A percentile compares a stretch with the other conserved stretches of the same genome.
Evolutionary conservation across 2,888 invertebrate genomes (phyloP).

Genomic region (Itoplectis maculator): DNA sequence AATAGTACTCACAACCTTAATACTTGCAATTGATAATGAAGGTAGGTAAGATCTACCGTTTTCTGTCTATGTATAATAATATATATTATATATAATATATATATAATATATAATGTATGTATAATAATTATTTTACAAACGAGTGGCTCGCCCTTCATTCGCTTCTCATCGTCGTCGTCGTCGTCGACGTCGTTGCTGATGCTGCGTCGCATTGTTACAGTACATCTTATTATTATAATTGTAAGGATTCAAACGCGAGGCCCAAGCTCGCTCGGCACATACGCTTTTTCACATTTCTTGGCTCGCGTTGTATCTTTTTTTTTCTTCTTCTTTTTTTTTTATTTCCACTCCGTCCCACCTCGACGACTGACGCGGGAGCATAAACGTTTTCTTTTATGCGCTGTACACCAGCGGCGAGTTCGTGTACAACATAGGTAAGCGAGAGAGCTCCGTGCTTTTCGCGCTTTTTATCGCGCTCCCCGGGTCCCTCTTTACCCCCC

Average conservation of each 20-base stretch:
- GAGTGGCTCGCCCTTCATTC: conserved; percentile 36
- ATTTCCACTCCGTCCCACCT: conserved; percentile 7
- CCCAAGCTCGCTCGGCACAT: conserved; percentile 5
- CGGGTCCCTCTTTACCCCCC: conserved; percentile 17
- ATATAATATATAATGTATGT: conserved; percentile 44
- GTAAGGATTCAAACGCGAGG: conserved; percentile 42
- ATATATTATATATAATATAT: conserved; percentile 10
- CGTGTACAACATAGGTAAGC: conserved; percentile 39
- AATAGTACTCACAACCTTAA: conserved; percentile 81
- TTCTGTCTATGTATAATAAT: conserved; percentile 33
- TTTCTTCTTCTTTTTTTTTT: conserved; percentile 18
- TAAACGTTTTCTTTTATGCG: conserved; percentile 32
- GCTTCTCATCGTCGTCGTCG: conserved; percentile 34
- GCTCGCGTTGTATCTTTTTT: conserved; percentile 23
- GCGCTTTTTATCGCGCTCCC: conserved; percentile 45
- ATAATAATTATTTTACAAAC: conserved; percentile 58
- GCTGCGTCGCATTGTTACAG: background rate
- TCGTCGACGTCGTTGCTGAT: conserved; percentile 39
- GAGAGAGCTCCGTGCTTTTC: conserved; percentile 31
- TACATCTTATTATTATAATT: conserved; percentile 50
- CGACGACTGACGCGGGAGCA: conserved; percentile 1
- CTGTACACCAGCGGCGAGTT: conserved; percentile 27
- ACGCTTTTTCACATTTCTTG: conserved; percentile 9
- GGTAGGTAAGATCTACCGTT: conserved; percentile 70
- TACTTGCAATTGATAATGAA: conserved; percentile 80